Evolutionary conservation across 1,140 invertebrate species (phyloP).

Genomic region (Mercenaria mercenaria): DNA sequence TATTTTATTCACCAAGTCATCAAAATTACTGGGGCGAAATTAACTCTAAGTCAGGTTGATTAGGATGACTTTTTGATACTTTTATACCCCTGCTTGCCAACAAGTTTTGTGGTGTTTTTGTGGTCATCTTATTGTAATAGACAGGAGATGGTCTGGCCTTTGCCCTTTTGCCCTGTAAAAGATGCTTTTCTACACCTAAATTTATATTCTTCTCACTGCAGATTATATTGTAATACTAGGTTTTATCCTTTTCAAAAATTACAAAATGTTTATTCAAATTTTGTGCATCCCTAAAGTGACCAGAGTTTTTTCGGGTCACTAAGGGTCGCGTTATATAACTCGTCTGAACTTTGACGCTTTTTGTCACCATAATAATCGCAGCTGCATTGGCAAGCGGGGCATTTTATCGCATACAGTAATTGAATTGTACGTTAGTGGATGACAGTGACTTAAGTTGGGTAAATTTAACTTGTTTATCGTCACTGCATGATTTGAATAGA

Average conservation of each 20-base stretch:
- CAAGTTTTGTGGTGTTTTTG: conserved; percentile 14
- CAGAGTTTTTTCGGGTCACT: conserved; percentile 37
- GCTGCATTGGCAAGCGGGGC: background rate
- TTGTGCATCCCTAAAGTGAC: conserved; percentile 53
- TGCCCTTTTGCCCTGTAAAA: background rate
- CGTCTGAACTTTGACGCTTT: conserved; percentile 58
- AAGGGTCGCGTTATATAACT: conserved; percentile 55
- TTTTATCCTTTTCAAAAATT: conserved; percentile 53
- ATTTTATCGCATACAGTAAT: conserved; percentile 34
- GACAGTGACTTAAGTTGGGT: conserved; percentile 64
- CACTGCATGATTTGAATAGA: conserved; percentile 25
- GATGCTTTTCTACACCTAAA: conserved; percentile 51
- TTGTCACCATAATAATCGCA: conserved; percentile 30
- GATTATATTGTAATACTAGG: conserved; percentile 36
- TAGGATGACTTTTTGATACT: conserved; percentile 38
- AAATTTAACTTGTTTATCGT: conserved; percentile 63
- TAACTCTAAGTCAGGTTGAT: conserved; percentile 19
- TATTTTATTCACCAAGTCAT: conserved; percentile 15
- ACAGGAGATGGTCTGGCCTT: background rate
- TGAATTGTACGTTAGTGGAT: conserved; percentile 50
- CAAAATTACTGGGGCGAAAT: conserved; percentile 15
- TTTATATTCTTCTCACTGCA: background rate
- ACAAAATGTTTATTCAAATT: conserved; percentile 41
- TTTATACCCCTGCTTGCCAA: background rate
- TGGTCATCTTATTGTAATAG: conserved; percentile 16